A percentile compares a stretch with the other conserved stretches of the same genome.
Conservation (phyloP, 2,888 invertebrate species). For the Standfussiana lucernea region DNA sequence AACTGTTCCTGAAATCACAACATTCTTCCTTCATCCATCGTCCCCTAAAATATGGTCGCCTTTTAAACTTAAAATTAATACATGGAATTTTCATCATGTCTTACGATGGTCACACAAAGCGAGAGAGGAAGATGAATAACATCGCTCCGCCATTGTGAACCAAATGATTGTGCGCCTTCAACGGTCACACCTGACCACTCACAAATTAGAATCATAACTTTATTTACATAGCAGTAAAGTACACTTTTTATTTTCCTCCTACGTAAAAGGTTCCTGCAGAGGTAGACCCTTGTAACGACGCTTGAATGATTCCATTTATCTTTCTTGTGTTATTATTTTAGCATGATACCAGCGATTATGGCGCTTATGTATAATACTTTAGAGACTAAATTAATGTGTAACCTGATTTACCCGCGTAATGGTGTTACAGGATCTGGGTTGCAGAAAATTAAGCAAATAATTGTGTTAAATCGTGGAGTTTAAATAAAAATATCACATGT, state of each 20-base stretch:
- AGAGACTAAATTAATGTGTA: constrained; percentile 57
- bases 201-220: constrained; percentile 64
- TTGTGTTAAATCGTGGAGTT: constrained; percentile 43
- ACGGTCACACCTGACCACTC: constrained; percentile 64
- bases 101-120: constrained; percentile 57
- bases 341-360: constrained; percentile 61
- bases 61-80: constrained; percentile 33
- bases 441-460: constrained; percentile 63
- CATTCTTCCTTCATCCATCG: constrained; percentile 19
- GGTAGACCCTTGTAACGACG: constrained; percentile 73
- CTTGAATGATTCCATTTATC: constrained; percentile 77
- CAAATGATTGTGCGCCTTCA: constrained; percentile 69
- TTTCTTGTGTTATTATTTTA: constrained; percentile 74
- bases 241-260: constrained; percentile 44
- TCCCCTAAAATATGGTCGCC: constrained; percentile 31
- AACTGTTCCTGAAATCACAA: background rate
- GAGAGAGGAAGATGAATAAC: constrained; percentile 63
- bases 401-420: constrained; percentile 52
- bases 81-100: constrained; percentile 61
- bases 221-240: constrained; percentile 56
- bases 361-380: constrained; percentile 53
- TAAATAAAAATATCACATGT: constrained; percentile 48
- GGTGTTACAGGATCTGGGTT: constrained; percentile 52
- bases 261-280: constrained; percentile 56
- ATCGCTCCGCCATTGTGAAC: constrained; percentile 67